Percentiles rank a stretch among this genome's conserved stretches.
Evolutionary conservation across 2,113 vertebrate genomes (phyloP).

Genomic region (Gymnarchus niloticus): DNA sequence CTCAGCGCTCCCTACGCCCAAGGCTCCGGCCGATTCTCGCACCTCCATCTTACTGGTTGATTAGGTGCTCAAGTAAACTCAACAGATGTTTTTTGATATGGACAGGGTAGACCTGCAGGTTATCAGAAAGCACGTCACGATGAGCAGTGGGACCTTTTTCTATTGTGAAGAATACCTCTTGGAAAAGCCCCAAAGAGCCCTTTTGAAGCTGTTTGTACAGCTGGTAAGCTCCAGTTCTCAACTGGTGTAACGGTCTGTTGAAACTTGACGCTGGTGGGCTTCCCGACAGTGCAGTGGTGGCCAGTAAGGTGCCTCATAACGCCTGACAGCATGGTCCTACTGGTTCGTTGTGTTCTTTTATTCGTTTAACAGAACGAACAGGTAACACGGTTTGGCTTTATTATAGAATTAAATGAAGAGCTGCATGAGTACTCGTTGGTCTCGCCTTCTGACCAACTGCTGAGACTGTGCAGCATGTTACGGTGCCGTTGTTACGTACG

Average conservation of each 20-base stretch:
- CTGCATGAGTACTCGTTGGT: too few species aligned
- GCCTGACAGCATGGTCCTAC: not conserved
- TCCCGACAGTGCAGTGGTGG: not conserved
- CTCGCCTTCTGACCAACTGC: too few species aligned
- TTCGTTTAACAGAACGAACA: too few species aligned
- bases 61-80: not conserved
- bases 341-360: too few species aligned
- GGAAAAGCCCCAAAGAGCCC: not conserved
- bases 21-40: too few species aligned
- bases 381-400: too few species aligned
- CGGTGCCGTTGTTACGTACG: too few species aligned
- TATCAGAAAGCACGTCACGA: not conserved
- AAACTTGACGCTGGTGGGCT: not conserved
- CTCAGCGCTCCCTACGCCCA: too few species aligned
- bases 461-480: too few species aligned
- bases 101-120: not conserved
- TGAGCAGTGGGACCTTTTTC: not conserved
- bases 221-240: not conserved
- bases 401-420: too few species aligned
- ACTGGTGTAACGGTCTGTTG: not conserved
- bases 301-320: not conserved
- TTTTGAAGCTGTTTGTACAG: not conserved
- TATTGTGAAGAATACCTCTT: not conserved
- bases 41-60: too few species aligned
- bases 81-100: too few species aligned